Conservation (phyloP, 2,113 vertebrate species). For the Lophius piscatorius region DNA sequence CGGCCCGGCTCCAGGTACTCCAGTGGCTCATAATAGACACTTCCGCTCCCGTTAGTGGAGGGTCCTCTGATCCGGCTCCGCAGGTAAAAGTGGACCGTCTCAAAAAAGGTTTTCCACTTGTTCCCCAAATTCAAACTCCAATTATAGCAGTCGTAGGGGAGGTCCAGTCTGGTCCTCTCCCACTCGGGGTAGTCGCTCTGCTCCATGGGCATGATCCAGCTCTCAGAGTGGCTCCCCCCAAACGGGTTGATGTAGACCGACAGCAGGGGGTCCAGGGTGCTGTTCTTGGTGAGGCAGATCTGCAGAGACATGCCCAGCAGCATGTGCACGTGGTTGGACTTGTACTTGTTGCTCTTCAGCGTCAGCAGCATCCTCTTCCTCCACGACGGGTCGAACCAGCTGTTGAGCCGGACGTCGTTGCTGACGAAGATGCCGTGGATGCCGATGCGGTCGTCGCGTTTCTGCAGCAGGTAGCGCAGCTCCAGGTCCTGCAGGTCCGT, state of each 20-base stretch:
- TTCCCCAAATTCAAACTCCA: conserved; percentile 85
- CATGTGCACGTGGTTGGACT: conserved; percentile 85
- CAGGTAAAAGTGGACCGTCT: conserved; percentile 86
- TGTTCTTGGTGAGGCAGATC: conserved; percentile 87
- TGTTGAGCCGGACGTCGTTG: conserved; percentile 84
- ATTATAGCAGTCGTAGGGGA: conserved; percentile 84
- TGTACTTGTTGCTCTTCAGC: conserved; percentile 86
- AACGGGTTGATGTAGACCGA: conserved; percentile 86
- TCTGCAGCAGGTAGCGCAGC: conserved; percentile 82
- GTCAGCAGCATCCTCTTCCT: conserved; percentile 86
- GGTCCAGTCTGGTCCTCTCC: conserved; percentile 85
- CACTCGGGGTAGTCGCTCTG: conserved; percentile 84
- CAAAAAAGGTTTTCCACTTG: conserved; percentile 87
- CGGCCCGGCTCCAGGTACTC: conserved; percentile 80
- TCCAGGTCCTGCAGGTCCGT: conserved; percentile 83
- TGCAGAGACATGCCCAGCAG: conserved; percentile 84
- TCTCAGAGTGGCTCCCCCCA: conserved; percentile 85
- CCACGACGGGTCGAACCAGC: conserved; percentile 86
- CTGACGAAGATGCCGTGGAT: conserved; percentile 86
- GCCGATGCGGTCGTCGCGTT: conserved; percentile 78
- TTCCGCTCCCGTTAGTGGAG: conserved; percentile 70
- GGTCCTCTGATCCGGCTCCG: conserved; percentile 79
- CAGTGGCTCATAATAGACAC: conserved; percentile 80
- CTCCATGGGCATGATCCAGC: conserved; percentile 85
- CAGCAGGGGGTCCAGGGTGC: conserved; percentile 82